Percentiles rank a stretch among this genome's conserved stretches.
Evolutionary conservation across 1,140 invertebrate species (phyloP).

Genomic region (Drosophila quadrilineata): DNA sequence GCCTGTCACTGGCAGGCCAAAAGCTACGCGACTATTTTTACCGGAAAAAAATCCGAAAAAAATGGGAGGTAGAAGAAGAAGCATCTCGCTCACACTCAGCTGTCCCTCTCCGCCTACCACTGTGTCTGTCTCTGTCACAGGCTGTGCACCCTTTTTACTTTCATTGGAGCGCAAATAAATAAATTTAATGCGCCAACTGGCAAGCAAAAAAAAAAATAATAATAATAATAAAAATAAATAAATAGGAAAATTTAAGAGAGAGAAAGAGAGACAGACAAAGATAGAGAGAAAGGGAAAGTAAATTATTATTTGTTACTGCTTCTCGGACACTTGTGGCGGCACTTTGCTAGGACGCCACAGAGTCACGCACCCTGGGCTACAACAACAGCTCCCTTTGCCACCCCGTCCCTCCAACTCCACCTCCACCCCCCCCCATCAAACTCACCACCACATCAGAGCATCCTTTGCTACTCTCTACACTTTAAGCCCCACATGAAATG

Average conservation of each 20-base stretch:
- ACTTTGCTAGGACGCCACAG: conserved; percentile 6
- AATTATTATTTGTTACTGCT: conserved; percentile 4
- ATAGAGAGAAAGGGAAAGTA: neutral
- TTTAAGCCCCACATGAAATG: too few species aligned
- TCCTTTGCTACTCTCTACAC: too few species aligned
- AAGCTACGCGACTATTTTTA: conserved; percentile 44
- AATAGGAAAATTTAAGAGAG: too few species aligned
- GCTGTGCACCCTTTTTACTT: conserved; percentile 40
- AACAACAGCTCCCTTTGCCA: neutral
- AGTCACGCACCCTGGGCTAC: neutral
- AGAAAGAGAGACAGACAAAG: neutral
- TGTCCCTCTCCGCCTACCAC: conserved; percentile 27
- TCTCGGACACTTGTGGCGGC: conserved; percentile 13
- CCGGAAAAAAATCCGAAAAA: too few species aligned
- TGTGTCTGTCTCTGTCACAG: neutral
- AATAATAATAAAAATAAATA: neutral
- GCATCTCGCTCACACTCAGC: too few species aligned
- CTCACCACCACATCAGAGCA: too few species aligned
- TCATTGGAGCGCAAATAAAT: conserved; percentile 44
- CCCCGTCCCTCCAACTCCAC: neutral
- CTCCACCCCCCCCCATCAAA: neutral
- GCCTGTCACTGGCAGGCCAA: conserved; percentile 37
- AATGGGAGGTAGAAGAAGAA: too few species aligned
- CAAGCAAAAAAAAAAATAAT: conserved; percentile 13
- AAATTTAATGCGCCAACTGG: conserved; percentile 44